Evolutionary conservation across 2,888 invertebrate species (phyloP), one percentile per base, ranked within the genome.

Genomic region (Mesorhabditis sp.): DNA sequence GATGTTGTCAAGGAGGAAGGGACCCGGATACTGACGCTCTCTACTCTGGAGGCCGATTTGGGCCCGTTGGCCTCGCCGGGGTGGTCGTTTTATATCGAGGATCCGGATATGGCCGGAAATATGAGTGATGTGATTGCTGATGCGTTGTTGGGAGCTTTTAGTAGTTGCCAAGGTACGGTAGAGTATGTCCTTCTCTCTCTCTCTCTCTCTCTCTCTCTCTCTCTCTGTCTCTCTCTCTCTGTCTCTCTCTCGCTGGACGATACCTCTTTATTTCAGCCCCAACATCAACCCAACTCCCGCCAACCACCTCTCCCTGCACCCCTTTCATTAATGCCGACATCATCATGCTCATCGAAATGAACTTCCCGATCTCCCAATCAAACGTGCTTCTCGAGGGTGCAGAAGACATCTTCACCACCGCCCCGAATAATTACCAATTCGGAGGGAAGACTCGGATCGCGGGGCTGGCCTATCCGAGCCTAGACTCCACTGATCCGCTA

Each of bases 391-490:
- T 28, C 28, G 58, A 13, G 58, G n/a, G 10, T 50, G 58, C n/a
- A 50, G 58, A 50, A 50, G 58, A 13, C 10, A 50, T 50, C n/a
- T 50, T 50, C 58, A 50, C 7, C 58, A 13, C 58, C 58, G n/a
- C 58, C 58, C 10, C 10, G n/a, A 50, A 50, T n/a, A n/a, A 10
- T 10, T 50, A 50, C n/a, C 58, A 50, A 50, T 50, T 50, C n/a
- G 58, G 58, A 10, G n/a, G n/a, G n/a, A n/a, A 10, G 58, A 50
- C 58, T 13, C 58, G 58, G n/a, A 2, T 50, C 2, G 7, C 58
- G n/a, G 58, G n/a, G 58, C 10, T 50, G 58, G 58, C n/a, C n/a
- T 50, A 50, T 50, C 58, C 58, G n/a, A 50, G 58, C 58, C 58
- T 50, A 50, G n/a, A 50, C n/a, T n/a, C 10, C 58, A 50, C 58